Evolutionary conservation across 2,113 vertebrate species (phyloP), one percentile per base, ranked within the genome.

Genomic region (Baryphthengus martii): DNA sequence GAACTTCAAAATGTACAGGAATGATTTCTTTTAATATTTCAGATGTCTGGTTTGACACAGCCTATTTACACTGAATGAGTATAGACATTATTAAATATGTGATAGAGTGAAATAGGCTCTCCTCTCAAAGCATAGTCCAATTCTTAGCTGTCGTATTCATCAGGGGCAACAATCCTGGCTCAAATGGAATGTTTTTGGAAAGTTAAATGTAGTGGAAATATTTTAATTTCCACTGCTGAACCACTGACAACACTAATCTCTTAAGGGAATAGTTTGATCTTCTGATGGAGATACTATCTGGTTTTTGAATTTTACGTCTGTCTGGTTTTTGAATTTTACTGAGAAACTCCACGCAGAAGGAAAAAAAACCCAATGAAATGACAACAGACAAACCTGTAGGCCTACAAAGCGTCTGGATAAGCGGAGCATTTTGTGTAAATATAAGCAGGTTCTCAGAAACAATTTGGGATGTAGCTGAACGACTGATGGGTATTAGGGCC

Each of bases 161-260:
- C 39, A 78, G 39, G 24, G 35, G 31, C 47, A 94, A 28, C 35
- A 88, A 47, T 63, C 33, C 40, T 89, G 33, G 20, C 88, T 62
- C 24, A 44, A 42, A 76, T 3, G 35, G 26, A 44, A 47, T 59
- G 33, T 13, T 74, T 88, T 49, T 53, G 29, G 37, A 37, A 88
- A 62, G 37, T 58, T 67, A 92, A 83, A 88, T 74, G 21, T 45
- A 49, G 40, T 62, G 58, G 45, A 91, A 93, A 80, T 56, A 80
- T 45, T 78, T 85, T 76, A 26, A 94, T 93, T 87, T 95, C 23
- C 23, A 47, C 53, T 85, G 49, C 71, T 79, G 62, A 91, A 58
- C 55, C 8, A 85, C 68, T 77, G 42, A 71, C 50, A 94, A 47
- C 8, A 23, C 33, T 77, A 40, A 24, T 6, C 17, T 77, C 74